Evolutionary conservation across 2,888 invertebrate genomes (phyloP), one percentile per base, ranked within the genome.

Genomic region (Xestia xanthographa): DNA sequence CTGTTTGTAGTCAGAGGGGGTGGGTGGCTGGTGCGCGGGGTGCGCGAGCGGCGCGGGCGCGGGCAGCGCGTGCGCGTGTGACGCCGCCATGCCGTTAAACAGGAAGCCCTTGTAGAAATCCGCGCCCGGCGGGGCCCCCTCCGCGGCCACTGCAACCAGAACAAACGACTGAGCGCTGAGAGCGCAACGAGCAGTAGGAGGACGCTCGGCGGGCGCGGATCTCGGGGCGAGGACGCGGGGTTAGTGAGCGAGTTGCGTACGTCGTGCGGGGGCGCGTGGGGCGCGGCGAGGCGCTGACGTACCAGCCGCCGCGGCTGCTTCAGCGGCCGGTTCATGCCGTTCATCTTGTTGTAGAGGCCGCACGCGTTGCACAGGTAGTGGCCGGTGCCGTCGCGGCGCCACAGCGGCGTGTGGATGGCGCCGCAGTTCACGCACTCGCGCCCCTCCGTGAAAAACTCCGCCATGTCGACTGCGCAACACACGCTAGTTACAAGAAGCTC

Each of bases 361-460:
- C 99, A 99, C 87, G 99, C 99, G 97, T 99, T 99, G 98, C 99
- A 99, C 91, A 99, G 98, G 97, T 99, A 99, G 97, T 99, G 99
- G 86, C 99, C 99, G 91, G 99, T 99, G 95, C 99, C 99, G 97
- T 99, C 99, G 94, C 99, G 98, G 89, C 99, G 98, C 99, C 99
- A 99, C 90, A 99, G 97, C 84, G 99, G 99, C 89, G 99, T 99
- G 87, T 98, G 98, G 91, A 99, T 98, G 86, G 99, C 99, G 82
- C 99, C 99, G 96, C 99, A 99, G 97, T 99, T 99, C 84, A 99
- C 99, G 97, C 99, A 99, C 96, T 99, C 99, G 83, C 99, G 97
- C 41, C 99, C 99, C 96, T 99, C 99, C 88, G 98, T 98, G 94
- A 98, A 98, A 93, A 98, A 98, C 98, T 91, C 98, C 97, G 92